These are phyloP conservation scores for Platycnemis pennipes DNA, from an alignment of 2,888 invertebrate species.

Conservation along the genomic window DNA sequence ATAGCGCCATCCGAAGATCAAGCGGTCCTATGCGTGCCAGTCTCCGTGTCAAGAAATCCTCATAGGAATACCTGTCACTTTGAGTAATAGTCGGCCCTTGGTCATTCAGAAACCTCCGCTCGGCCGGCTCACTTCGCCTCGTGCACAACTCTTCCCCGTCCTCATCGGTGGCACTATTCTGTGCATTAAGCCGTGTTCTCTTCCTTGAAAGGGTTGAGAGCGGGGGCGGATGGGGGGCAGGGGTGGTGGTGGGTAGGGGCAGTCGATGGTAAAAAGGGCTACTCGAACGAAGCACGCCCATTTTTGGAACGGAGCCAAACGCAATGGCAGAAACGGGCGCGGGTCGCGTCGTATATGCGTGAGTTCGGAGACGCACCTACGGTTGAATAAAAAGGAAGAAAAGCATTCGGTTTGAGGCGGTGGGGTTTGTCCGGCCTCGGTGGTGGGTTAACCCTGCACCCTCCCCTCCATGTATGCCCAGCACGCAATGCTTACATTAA, in stretches of 20 bases:
- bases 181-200: conserved; percentile 53
- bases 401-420: conserved; percentile 36
- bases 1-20: neutral
- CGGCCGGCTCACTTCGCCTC: neutral
- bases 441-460: neutral
- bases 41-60: conserved; percentile 33
- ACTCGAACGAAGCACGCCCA: conserved; percentile 21
- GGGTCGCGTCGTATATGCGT: neutral
- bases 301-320: conserved; percentile 58
- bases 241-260: neutral
- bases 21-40: neutral
- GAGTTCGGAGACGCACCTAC: neutral
- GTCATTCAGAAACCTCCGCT: conserved; percentile 12
- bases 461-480: conserved; percentile 26
- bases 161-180: conserved; percentile 44
- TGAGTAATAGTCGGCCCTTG: conserved; percentile 46
- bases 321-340: conserved; percentile 38
- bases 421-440: neutral
- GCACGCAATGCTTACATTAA: conserved; percentile 67
- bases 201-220: neutral
- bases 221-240: neutral
- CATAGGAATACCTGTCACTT: conserved; percentile 38
- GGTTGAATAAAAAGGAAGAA: conserved; percentile 46
- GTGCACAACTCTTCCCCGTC: neutral
- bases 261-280: conserved; percentile 13